These are phyloP conservation scores for Perognathus longimembris DNA, from an alignment of 2,113 vertebrate genomes.

Conservation along the genomic window DNA sequence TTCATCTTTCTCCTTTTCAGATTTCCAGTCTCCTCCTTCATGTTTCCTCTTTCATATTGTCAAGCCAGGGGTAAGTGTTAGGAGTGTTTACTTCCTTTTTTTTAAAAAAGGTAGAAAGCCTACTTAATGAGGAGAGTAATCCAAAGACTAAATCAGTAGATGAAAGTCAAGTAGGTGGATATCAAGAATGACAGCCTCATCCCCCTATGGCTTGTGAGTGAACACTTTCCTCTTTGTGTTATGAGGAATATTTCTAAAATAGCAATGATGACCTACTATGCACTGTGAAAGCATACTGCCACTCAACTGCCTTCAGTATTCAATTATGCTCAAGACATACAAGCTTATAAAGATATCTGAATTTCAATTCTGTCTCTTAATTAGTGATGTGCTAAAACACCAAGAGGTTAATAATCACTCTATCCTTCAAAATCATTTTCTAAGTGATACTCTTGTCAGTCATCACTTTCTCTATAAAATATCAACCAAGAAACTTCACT, in stretches of 20 bases:
- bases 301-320: background rate
- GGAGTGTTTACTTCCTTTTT: background rate
- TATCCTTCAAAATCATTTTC: background rate
- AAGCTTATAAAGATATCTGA: background rate
- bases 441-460: background rate
- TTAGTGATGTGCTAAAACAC: background rate
- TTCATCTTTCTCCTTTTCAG: background rate
- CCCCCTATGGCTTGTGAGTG: background rate
- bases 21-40: conserved; percentile 18
- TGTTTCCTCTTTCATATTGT: background rate
- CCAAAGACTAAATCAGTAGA: background rate
- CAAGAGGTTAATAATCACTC: background rate
- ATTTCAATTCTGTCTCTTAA: background rate
- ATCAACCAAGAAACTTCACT: background rate
- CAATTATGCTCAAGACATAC: background rate
- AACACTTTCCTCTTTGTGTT: background rate
- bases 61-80: background rate
- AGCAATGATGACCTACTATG: background rate
- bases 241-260: background rate
- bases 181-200: background rate
- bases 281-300: background rate
- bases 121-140: background rate
- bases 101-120: background rate
- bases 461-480: background rate
- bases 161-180: background rate